Base-by-base conservation (phyloP, 2,888 invertebrate genomes). In the Hemaris fuciformis region DNA sequence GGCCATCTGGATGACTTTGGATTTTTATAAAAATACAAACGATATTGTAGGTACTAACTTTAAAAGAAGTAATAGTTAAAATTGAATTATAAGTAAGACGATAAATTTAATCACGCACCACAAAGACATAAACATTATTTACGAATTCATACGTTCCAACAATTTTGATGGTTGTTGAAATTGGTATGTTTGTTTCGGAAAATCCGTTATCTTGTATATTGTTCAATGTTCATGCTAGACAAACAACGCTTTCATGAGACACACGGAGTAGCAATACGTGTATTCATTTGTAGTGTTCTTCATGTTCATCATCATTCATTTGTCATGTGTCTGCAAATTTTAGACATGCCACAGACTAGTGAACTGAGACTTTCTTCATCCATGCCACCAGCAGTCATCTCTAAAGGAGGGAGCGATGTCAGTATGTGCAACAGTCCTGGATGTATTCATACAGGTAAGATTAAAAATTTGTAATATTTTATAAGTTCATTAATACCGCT, bases 401-500 rank as follows among this genome's bases (percentile, higher is more conserved):
- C 80, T 65, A 87, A 80, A 65, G 87, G 79, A 65, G 72, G 72
- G 18, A 75, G 76, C 0, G 77, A 82, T 2, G 82, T 86, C 10
- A 81, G 89, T 7, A 80, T 96, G 15, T 98, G 98, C 84, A 93
- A 95, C 63, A 93, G 94, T 0, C 93, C 96, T 8, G 97, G 96
- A 73, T 98, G 98, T 87, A 93, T 98, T 59, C 95, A 96, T 78
- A 95, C 96, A 75, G 95, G 96, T 95, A 80, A 82, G 53, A 42
- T 48, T 61, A 56, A 46, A 42, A 7, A n/a, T 48, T 13, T 48
- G n/a, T n/a, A n/a, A n/a, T n/a, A n/a, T n/a, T 22, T 20, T 20
- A 6, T 2, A 31, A 34, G 31, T 25, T 23, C 25, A 6, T 25
- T n/a, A n/a, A 20, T 10, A 42, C 43, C 3, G 3, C 18, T 31